Conservation (phyloP, 1,140 invertebrate species). For the Paraescarpia echinospica region DNA sequence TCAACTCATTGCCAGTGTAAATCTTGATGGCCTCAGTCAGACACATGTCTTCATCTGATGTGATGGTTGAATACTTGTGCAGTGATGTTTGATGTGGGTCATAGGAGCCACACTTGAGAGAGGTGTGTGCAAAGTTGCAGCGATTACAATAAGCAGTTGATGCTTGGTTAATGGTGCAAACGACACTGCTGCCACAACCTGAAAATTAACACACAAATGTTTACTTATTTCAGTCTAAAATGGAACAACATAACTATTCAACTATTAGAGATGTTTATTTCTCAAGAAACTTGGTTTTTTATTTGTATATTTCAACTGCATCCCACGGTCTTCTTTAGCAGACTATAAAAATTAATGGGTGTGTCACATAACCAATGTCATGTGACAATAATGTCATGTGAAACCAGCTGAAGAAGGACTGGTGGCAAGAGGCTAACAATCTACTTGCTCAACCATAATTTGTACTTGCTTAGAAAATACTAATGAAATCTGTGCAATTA, state of each 20-base stretch:
- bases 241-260: background rate
- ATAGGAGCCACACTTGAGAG: slow-evolving; percentile 42
- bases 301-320: too few relatives aligned
- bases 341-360: too few relatives aligned
- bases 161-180: slow-evolving; percentile 40
- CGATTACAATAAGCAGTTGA: slow-evolving; percentile 45
- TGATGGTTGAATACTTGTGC: background rate
- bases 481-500: too few relatives aligned
- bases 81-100: slow-evolving; percentile 28
- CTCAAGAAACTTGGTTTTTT: too few relatives aligned
- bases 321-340: too few relatives aligned
- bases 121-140: slow-evolving; percentile 48
- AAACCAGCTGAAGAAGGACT: too few relatives aligned
- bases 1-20: slow-evolving; percentile 36
- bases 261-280: too few relatives aligned
- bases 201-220: background rate
- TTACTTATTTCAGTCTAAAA: background rate
- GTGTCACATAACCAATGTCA: too few relatives aligned
- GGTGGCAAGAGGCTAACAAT: too few relatives aligned
- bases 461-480: too few relatives aligned
- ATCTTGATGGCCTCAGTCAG: slow-evolving; percentile 39
- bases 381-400: too few relatives aligned
- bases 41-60: slow-evolving; percentile 33
- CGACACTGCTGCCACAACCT: slow-evolving; percentile 52
- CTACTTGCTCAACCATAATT: too few relatives aligned